Evolutionary conservation across 1,140 invertebrate genomes (phyloP), one percentile per base, ranked within the genome.

Genomic region (Drosophila sp.): DNA sequence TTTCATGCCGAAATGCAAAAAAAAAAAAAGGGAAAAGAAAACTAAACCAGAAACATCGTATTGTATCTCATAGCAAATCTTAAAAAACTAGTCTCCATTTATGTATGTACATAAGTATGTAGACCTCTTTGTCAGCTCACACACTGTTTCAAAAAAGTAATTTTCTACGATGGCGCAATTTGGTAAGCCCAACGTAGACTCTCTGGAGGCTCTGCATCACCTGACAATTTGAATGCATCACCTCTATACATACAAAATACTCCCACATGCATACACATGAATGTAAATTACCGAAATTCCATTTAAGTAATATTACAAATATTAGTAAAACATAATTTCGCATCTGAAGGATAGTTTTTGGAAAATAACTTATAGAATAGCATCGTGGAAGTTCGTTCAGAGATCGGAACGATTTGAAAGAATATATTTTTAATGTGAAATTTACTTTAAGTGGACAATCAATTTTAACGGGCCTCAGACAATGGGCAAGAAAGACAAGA

Each of bases 401-500:
- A 41, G n/a, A 41, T 50, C 23, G 27, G 23, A 50, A 50, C 44
- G 44, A 8, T 50, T 47, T 27, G 6, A 50, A 25, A 50, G 44
- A 27, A 8, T 30, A 30, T 30, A 3, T 41, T 41, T 50, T 50
- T 50, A 27, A 27, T 50, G 7, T 27, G 23, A 50, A 50, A 50
- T 50, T 50, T 50, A 50, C 44, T 50, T 50, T 7, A 55, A 72
- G 65, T 30, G 57, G 17, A 62, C 38, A 63, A 41, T 66, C 44
- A 25, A 50, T 74, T 74, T 61, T 56, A 33, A 11, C 56, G 60
- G 73, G 40, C 50, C 65, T 10, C 35, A 55, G 70, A 60, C 55
- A 55, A 91, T 91, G 90, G 90, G 90, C 78, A 91, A 91, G 66
- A 91, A 91, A 90, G 90, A 91, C 75, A 91, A 91, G 62, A 91